phyloP scores from a whole-genome alignment of 2,113 vertebrate genomes.

The Blennius ocellaris region DNA sequence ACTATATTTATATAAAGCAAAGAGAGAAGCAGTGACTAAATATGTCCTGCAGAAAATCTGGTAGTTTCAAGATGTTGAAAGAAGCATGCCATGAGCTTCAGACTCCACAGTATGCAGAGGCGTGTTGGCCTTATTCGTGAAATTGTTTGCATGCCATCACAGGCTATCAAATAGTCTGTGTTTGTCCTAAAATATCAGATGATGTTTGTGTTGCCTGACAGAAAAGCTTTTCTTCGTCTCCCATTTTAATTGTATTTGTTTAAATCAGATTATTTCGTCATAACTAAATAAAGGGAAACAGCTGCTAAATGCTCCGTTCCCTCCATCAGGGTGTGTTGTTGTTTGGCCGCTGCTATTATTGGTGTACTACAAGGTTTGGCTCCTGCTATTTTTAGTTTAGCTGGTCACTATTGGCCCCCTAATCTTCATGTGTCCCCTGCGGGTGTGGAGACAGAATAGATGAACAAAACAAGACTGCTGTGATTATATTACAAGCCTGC shows the following conservation, averaged over 20 bases:
- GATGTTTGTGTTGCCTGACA: conserved; percentile 16
- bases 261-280: neutral
- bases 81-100: neutral
- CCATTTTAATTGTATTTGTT: conserved; percentile 8
- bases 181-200: conserved; percentile 33
- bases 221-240: neutral
- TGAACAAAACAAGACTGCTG: conserved; percentile 34
- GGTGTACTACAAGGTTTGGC: neutral
- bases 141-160: conserved; percentile 2
- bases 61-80: conserved; percentile 17
- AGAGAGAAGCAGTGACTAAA: neutral
- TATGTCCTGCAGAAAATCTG: neutral
- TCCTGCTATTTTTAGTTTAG: conserved; percentile 40
- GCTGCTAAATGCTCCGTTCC: neutral
- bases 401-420: conserved; percentile 20
- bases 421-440: neutral
- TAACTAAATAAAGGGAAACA: neutral
- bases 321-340: conserved; percentile 9
- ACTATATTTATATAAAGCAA: conserved; percentile 6
- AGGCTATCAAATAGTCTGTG: conserved; percentile 30
- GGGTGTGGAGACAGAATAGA: conserved; percentile 41
- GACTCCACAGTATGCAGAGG: conserved; percentile 14
- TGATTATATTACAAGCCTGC: conserved; percentile 23
- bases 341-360: conserved; percentile 1
- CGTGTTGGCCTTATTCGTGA: conserved; percentile 11